phyloP scores from a whole-genome alignment of 2,797 vertebrate genomes.

The Hirundo rustica region DNA sequence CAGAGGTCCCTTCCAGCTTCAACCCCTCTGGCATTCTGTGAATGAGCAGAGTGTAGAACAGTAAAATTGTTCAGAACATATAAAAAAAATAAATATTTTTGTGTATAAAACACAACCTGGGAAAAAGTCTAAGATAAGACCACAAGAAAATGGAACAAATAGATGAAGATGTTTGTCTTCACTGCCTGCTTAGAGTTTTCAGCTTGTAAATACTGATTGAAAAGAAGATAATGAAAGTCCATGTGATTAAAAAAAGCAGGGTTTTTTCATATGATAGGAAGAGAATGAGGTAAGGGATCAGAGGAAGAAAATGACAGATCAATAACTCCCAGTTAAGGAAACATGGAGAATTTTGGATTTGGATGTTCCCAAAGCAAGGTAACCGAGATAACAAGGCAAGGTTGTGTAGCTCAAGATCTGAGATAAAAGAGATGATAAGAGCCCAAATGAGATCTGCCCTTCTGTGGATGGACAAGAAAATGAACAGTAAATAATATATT shows the following conservation, averaged over 20 bases:
- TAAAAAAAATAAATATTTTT: accelerated
- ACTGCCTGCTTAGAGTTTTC: background rate
- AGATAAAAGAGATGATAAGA: background rate
- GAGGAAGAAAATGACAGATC: background rate
- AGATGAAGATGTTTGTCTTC: background rate
- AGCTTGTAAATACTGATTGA: background rate
- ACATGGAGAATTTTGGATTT: background rate
- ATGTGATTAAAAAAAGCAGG: background rate
- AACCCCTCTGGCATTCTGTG: background rate
- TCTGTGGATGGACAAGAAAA: background rate
- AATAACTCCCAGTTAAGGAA: background rate
- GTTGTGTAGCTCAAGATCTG: background rate
- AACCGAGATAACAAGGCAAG: background rate
- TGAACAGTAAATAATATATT: background rate
- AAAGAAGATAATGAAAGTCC: background rate
- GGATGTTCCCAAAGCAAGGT: background rate
- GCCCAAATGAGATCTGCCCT: background rate
- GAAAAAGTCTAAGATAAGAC: background rate
- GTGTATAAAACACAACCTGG: background rate
- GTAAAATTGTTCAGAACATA: background rate
- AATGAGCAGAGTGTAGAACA: background rate
- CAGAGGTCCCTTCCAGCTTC: background rate
- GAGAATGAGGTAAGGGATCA: accelerated
- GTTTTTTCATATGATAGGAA: background rate
- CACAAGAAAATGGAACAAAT: background rate